Base-by-base conservation (phyloP, 2,797 vertebrate species). In the Notamacropus eugenii region DNA sequence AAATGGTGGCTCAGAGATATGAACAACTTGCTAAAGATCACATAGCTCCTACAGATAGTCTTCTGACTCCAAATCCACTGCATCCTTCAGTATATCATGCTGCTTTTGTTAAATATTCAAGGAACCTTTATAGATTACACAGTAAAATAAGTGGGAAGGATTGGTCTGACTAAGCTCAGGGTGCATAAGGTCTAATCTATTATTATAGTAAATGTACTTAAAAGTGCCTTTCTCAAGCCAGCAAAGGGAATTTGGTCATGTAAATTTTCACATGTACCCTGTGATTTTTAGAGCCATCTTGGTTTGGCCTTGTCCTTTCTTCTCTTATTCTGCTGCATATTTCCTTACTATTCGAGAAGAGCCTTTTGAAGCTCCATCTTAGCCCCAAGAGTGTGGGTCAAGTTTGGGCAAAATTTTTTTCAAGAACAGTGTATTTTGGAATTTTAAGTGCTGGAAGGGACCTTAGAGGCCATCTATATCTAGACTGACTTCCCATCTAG, bases 371-470 rank as follows among this genome's bases (percentile, higher is more conserved):
- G 5, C 14, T 67, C 1, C 34, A n/a, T n/a, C 62, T 34, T n/a
- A n/a, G 14, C 14, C 3, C 34, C 31, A n/a, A 67, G 62, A 67
- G 62, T 67, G 13, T 67, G 34, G n/a, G 59, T 67, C 59, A 67
- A 34, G 59, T 34, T 34, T 67, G 13, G 59, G 31, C 59, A 14
- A 67, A 29, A n/a, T 6, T n/a, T 67, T 67, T 67, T 67, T n/a
- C 34, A 67, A n/a, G 62, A n/a, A n/a, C 62, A 67, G 34, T 16
- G 6, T 67, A 67, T n/a, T n/a, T 62, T 67, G 62, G 62, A 50
- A 92, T 95, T 29, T 40, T 93, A 93, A 67, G 54, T 94, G 55
- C 90, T 95, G 29, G 27, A 95, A 95, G 95, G 22, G 14, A 96
- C 5, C n/a, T 93, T 67, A 96, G 56, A 97, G 13, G 34, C 92